These are phyloP conservation scores for Vicugna pacos DNA, from an alignment of 2,113 vertebrate species.

Conservation along the genomic window DNA sequence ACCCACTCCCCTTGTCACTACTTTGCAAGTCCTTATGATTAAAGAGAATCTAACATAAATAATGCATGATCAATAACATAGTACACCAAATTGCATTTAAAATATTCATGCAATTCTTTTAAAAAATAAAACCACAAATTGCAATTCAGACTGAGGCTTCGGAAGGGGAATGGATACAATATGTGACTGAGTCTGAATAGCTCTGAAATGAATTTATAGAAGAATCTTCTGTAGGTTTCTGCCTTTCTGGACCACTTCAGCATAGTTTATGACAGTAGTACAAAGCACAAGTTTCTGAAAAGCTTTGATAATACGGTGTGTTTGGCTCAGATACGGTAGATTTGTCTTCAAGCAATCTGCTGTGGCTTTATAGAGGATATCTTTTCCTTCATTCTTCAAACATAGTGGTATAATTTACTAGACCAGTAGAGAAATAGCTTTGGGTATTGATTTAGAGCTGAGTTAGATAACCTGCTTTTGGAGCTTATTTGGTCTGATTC, in stretches of 20 bases:
- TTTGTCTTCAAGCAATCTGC: slow-evolving; percentile 37
- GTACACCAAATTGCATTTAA: slow-evolving; percentile 80
- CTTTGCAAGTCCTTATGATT: slow-evolving; percentile 76
- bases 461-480: slow-evolving; percentile 25
- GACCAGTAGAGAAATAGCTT: slow-evolving; percentile 5
- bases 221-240: background rate
- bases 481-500: background rate
- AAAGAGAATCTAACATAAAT: slow-evolving; percentile 85
- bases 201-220: background rate
- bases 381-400: slow-evolving; percentile 39
- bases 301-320: slow-evolving; percentile 2
- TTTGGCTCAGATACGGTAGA: slow-evolving; percentile 21
- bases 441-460: slow-evolving; percentile 35
- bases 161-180: slow-evolving; percentile 60
- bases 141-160: slow-evolving; percentile 73
- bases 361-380: slow-evolving; percentile 43
- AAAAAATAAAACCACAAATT: slow-evolving; percentile 78
- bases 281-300: slow-evolving; percentile 23
- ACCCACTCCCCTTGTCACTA: background rate
- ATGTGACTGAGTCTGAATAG: background rate
- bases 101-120: slow-evolving; percentile 86
- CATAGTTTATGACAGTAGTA: background rate
- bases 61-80: slow-evolving; percentile 82
- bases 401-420: slow-evolving; percentile 26
- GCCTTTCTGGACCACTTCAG: background rate